These are phyloP conservation scores for Betta splendens DNA, from an alignment of 2,797 vertebrate genomes.

Conservation along the genomic window DNA sequence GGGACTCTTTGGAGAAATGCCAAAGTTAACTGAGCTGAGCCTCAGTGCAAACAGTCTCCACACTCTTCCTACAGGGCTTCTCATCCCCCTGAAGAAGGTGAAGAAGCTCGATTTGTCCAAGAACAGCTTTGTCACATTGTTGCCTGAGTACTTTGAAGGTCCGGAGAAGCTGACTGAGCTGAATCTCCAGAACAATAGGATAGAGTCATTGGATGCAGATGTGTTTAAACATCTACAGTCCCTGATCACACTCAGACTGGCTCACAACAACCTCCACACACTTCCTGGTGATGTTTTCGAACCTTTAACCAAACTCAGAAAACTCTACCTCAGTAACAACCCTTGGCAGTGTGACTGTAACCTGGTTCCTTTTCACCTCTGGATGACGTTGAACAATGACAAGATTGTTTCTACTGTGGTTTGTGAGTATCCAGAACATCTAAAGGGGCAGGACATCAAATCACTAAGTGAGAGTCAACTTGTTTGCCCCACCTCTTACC, in stretches of 20 bases:
- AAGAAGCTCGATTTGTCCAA: conserved; percentile 78
- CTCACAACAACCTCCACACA: conserved; percentile 53
- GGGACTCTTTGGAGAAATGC: conserved; percentile 73
- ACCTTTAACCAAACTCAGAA: conserved; percentile 67
- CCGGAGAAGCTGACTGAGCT: conserved; percentile 75
- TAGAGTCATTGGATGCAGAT: conserved; percentile 62
- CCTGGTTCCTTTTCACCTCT: conserved; percentile 69
- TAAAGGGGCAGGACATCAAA: conserved; percentile 61
- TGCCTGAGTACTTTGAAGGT: conserved; percentile 74
- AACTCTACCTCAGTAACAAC: conserved; percentile 79
- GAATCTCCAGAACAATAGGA: conserved; percentile 73
- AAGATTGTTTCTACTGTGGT: conserved; percentile 52
- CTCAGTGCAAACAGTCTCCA: conserved; percentile 79
- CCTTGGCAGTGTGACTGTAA: conserved; percentile 87
- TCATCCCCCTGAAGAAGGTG: conserved; percentile 75
- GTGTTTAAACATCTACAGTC: conserved; percentile 70
- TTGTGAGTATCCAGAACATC: conserved; percentile 75
- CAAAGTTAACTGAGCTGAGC: conserved; percentile 67
- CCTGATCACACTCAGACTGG: conserved; percentile 73
- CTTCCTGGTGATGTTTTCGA: conserved; percentile 70
- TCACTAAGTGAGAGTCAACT: conserved; percentile 68
- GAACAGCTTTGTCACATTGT: conserved; percentile 74
- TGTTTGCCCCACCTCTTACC: conserved; percentile 66
- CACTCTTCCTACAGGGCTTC: conserved; percentile 74
- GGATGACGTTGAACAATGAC: conserved; percentile 65